phyloP scores from a whole-genome alignment of 2,888 invertebrate species.

The Fragum sueziense region DNA sequence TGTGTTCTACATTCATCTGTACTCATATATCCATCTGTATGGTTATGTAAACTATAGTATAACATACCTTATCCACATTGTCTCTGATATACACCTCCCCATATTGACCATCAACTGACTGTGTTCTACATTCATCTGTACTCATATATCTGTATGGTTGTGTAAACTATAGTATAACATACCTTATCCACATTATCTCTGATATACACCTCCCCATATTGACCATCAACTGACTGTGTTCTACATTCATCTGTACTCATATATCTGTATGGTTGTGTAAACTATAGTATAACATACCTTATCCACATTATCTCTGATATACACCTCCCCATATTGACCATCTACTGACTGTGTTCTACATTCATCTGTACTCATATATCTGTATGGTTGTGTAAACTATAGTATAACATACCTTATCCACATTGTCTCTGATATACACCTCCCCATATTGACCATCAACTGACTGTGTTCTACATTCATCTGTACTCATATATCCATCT shows the following conservation, averaged over 20 bases:
- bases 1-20: constrained; percentile 63
- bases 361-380: constrained; percentile 58
- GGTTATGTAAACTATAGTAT: constrained; percentile 21
- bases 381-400: constrained; percentile 53
- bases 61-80: constrained; percentile 63
- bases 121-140: constrained; percentile 62
- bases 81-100: constrained; percentile 57
- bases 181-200: constrained; percentile 13
- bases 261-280: background rate
- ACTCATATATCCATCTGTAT: constrained; percentile 60
- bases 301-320: constrained; percentile 59
- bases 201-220: background rate
- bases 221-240: background rate
- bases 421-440: constrained; percentile 59
- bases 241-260: background rate
- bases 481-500: constrained; percentile 59
- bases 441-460: constrained; percentile 58
- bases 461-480: constrained; percentile 60
- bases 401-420: constrained; percentile 59
- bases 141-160: constrained; percentile 60
- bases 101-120: constrained; percentile 56
- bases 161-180: constrained; percentile 35
- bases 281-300: constrained; percentile 44
- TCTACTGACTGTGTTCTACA: constrained; percentile 60
- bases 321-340: constrained; percentile 61